These are phyloP conservation scores for Etheostoma nigrum DNA, from an alignment of 2,797 vertebrate species.

Conservation along the genomic window DNA sequence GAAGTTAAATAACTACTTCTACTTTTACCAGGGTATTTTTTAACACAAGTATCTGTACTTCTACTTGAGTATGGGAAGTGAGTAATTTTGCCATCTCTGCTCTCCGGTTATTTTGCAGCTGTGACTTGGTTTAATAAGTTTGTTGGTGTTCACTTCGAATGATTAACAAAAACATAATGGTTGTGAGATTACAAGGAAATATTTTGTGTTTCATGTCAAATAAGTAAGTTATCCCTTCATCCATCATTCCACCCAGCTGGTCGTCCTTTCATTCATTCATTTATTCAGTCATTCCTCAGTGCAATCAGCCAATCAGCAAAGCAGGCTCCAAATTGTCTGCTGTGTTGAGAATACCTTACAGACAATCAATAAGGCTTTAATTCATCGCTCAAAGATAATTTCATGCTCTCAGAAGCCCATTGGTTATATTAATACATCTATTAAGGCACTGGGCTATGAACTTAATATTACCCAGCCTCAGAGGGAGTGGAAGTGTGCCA, in stretches of 20 bases:
- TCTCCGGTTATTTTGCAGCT: slow-evolving; percentile 3
- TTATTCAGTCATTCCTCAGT: slow-evolving; percentile 44
- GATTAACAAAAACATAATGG: slow-evolving; percentile 17
- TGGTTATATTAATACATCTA: slow-evolving; percentile 83
- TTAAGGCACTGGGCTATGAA: slow-evolving; percentile 75
- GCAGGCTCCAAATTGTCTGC: slow-evolving; percentile 63
- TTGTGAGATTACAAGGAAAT: slow-evolving; percentile 28
- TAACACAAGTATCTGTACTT: no score
- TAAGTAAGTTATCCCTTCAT: slow-evolving; percentile 11
- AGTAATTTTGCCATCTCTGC: no score
- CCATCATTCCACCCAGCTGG: slow-evolving; percentile 20
- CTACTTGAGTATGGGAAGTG: no score
- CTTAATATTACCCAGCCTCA: slow-evolving; percentile 73
- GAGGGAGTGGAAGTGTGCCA: slow-evolving; percentile 68
- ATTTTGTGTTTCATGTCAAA: not conserved
- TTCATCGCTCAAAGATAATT: slow-evolving; percentile 82
- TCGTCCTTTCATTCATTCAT: slow-evolving; percentile 51
- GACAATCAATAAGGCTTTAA: slow-evolving; percentile 81
- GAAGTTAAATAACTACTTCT: no score
- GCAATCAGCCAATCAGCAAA: slow-evolving; percentile 61
- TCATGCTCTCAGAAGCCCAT: slow-evolving; percentile 81
- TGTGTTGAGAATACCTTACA: slow-evolving; percentile 69
- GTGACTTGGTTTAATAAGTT: slow-evolving; percentile 8
- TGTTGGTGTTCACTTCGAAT: slow-evolving; percentile 1
- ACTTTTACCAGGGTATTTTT: no score